Evolutionary conservation across 2,113 vertebrate species (phyloP), one percentile per base, ranked within the genome.

Genomic region (Scomber colias): DNA sequence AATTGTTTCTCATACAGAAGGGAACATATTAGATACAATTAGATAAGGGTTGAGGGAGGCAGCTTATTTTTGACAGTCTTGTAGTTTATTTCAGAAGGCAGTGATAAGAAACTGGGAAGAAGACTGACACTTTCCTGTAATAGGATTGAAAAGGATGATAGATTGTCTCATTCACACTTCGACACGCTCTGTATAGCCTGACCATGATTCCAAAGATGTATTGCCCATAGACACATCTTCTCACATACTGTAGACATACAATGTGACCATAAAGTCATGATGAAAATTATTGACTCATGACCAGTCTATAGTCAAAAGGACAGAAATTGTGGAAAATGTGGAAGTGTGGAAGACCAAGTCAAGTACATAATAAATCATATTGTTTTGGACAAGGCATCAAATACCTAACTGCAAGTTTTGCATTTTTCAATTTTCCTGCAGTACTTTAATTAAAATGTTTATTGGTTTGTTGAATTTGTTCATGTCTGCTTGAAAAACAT

Each of bases 61-160:
- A 46, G 35, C 48, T 40, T 40, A 40, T 40, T 40, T 40, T 40
- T 2, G 9, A 9, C 35, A 2, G 35, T 40, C 35, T 40, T 54
- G 63, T 48, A 60, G 71, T 87, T 83, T 79, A 84, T 84, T 70
- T 77, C 78, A 82, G 73, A 46, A 51, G 51, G 60, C 82, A 31
- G 74, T 5, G 77, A 78, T 82, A 77, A 84, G 80, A 81, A 70
- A 71, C 75, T 2, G 74, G 66, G 75, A 67, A 71, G 83, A 65
- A 77, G 83, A 81, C 73, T 78, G 76, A 89, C 91, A 72, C 71
- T 77, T 71, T 44, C 64, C 79, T 77, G 76, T 88, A 85, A 91
- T 90, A 54, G 81, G 79, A 86, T 72, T 51, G 86, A 86, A 85
- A 86, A 89, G 77, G 63, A 89, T 89, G 89, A 93, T 86, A 83